Base-by-base conservation (phyloP, 2,113 vertebrate genomes). In the Noturus placidus region DNA sequence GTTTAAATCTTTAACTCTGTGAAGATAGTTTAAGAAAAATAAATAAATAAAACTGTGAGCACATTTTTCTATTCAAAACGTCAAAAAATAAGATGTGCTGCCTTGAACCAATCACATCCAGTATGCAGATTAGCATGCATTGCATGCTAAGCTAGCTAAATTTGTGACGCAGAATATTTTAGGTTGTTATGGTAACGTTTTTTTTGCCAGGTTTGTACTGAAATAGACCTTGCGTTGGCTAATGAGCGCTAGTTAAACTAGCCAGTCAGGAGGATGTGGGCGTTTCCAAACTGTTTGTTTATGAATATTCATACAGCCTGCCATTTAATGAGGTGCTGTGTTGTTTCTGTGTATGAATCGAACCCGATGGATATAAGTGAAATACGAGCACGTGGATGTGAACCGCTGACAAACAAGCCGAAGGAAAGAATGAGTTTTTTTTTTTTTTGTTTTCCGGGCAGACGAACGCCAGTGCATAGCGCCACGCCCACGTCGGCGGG, bases 361-460 rank as follows among this genome's bases (percentile, higher is more conserved):
- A n/a, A 27, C n/a, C 11, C 30, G 65, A 17, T 8, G 8, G 30
- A 19, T 38, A 46, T 5, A 46, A 76, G 3, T 76, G 35, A 72
- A 42, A 38, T 77, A 50, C 2, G 22, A n/a, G 42, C 42, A 77
- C n/a, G 27, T 79, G 50, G 46, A 30, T 57, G 77, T 57, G n/a
- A 57, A 80, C 35, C 4, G n/a, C 77, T 22, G 59, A 57, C 59
- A 83, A 83, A 90, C 69, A 72, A 70, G 19, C 10, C 38, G 2
- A 33, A 76, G 63, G 42, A 54, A 7, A 77, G 57, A 83, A 50
- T 25, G 20, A 84, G 69, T 87, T 82, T 35, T 86, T 69, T 59
- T 84, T 89, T 87, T 89, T 87, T 82, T 35, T 84, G 65, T 59
- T 84, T 89, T 87, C 38, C 87, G 87, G 59, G 78, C 76, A 83